phyloP scores from a whole-genome alignment of 2,888 invertebrate species.

The Salticus scenicus region DNA sequence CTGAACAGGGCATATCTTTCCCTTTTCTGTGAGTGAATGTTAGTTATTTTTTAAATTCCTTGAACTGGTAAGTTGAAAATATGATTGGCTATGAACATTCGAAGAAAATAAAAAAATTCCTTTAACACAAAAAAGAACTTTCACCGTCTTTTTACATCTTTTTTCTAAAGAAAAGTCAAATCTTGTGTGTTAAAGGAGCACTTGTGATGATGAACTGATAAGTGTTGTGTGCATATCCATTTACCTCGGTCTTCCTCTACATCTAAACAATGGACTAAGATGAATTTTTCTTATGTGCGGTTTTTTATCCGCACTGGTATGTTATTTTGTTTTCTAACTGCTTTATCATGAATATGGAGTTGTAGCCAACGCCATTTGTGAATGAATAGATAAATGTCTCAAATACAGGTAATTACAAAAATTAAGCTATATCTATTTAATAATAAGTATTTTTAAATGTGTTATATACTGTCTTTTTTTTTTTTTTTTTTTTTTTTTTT shows the following conservation, averaged over 20 bases:
- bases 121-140: slow-evolving; percentile 58
- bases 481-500: too few species aligned
- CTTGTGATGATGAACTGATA: slow-evolving; percentile 50
- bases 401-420: too few species aligned
- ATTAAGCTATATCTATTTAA: too few species aligned
- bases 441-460: too few species aligned
- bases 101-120: slow-evolving; percentile 30
- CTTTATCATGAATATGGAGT: background rate
- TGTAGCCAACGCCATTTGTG: slow-evolving; percentile 46
- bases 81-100: slow-evolving; percentile 46
- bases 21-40: slow-evolving; percentile 24
- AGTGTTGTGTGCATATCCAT: slow-evolving; percentile 27
- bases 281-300: slow-evolving; percentile 60
- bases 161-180: slow-evolving; percentile 26
- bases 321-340: slow-evolving; percentile 27
- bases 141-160: slow-evolving; percentile 54
- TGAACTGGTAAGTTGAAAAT: slow-evolving; percentile 61
- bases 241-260: slow-evolving; percentile 35
- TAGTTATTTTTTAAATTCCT: background rate
- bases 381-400: slow-evolving; percentile 7
- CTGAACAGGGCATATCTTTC: slow-evolving; percentile 29
- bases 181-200: slow-evolving; percentile 29
- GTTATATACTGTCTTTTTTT: too few species aligned
- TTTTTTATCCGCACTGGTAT: slow-evolving; percentile 68
- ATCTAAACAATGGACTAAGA: slow-evolving; percentile 58